Evolutionary conservation across 23 tunicate species (phyloP).

Genomic region (Pegea sp.): DNA sequence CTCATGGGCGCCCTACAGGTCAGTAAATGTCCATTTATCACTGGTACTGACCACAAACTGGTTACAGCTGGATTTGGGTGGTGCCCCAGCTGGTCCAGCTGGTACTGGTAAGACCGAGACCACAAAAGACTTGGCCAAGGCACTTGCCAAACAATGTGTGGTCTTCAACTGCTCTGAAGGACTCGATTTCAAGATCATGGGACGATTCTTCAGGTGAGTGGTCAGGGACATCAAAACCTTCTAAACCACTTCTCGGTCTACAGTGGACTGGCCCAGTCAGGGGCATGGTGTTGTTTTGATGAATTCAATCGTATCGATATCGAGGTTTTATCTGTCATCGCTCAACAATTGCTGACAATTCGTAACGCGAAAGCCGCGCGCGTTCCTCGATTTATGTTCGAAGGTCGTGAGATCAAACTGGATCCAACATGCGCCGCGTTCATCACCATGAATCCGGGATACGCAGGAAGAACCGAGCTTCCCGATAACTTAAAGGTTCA

Average conservation of each 20-base stretch:
- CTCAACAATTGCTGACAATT: conserved; percentile 94
- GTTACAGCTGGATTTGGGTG: conserved; percentile 95
- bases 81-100: conserved; percentile 99
- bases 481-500: conserved; percentile 92
- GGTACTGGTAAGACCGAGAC: conserved; percentile 99
- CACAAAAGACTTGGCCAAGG: conserved; percentile 96
- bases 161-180: conserved; percentile 98
- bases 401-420: conserved; percentile 93
- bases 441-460: conserved; percentile 99
- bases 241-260: neutral
- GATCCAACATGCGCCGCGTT: conserved; percentile 93
- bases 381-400: conserved; percentile 84
- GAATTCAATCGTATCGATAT: conserved; percentile 99
- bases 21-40: neutral
- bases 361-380: conserved; percentile 81
- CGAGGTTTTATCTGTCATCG: conserved; percentile 98
- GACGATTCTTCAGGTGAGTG: conserved; percentile 76
- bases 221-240: neutral
- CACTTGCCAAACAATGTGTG: conserved; percentile 97
- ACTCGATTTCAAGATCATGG: conserved; percentile 97
- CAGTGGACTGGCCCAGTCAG: conserved; percentile 99
- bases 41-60: too few relatives aligned
- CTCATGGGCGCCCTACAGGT: conserved; percentile 99
- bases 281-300: conserved; percentile 99
- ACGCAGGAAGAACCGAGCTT: conserved; percentile 94